Percentiles rank a stretch among this genome's conserved stretches.
These are phyloP conservation scores for Cantharis rufa DNA, from an alignment of 2,888 invertebrate genomes.

Conservation along the genomic window DNA sequence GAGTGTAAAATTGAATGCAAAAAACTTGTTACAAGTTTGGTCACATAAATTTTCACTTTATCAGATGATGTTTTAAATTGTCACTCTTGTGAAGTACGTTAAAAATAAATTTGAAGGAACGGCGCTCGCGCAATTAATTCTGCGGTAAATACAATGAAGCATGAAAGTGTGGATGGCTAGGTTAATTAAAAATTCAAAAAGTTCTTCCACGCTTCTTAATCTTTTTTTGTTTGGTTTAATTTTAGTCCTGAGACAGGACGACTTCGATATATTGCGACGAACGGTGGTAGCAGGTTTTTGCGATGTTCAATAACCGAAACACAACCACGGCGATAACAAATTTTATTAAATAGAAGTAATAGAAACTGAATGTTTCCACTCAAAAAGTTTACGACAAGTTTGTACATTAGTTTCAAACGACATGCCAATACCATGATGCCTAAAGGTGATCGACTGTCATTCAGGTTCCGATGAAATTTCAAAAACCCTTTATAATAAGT, in stretches of 20 bases:
- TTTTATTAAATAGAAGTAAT: background rate
- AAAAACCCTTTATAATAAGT: too few species aligned
- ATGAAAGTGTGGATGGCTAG: background rate
- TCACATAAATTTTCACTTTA: conserved; percentile 2
- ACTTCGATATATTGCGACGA: background rate
- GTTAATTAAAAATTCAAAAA: background rate
- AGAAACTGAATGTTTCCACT: background rate
- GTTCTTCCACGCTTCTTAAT: background rate
- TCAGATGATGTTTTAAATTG: background rate
- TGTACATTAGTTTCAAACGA: background rate
- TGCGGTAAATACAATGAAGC: background rate
- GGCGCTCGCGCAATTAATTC: background rate
- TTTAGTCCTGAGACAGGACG: background rate
- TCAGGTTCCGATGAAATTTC: too few species aligned
- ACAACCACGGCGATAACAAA: background rate
- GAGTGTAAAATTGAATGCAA: background rate
- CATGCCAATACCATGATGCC: background rate
- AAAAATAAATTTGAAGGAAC: background rate
- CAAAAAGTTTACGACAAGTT: background rate
- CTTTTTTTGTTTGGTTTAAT: background rate
- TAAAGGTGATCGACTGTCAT: too few species aligned
- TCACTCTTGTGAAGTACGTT: background rate
- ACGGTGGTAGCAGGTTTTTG: background rate
- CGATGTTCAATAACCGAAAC: background rate
- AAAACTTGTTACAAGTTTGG: background rate